Evolutionary conservation across 2,888 invertebrate genomes (phyloP).

Genomic region (Diarsia dahlii): DNA sequence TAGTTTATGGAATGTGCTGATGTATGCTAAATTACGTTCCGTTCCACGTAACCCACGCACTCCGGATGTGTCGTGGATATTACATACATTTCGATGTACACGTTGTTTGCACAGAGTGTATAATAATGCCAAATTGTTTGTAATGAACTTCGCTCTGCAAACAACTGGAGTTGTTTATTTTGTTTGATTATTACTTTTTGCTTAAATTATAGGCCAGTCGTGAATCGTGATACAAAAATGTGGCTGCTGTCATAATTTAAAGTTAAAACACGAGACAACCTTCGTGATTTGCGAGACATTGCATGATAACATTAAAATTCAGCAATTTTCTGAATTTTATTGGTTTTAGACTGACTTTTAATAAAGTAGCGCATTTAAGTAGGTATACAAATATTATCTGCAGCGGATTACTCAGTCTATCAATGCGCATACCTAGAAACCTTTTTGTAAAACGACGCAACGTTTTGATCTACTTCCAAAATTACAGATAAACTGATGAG

Average conservation of each 20-base stretch:
- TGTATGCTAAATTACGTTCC: conserved; percentile 11
- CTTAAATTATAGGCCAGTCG: not conserved
- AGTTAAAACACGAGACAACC: not conserved
- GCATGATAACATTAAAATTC: not conserved
- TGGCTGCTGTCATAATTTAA: not conserved
- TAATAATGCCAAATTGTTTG: conserved; percentile 25
- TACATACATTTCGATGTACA: conserved; percentile 15
- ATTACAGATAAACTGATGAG: not conserved
- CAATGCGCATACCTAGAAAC: too few species aligned
- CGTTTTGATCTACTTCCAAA: not conserved
- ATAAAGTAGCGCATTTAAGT: too few species aligned
- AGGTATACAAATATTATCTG: too few species aligned
- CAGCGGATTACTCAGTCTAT: not conserved
- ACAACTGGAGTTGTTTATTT: conserved; percentile 16
- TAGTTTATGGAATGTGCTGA: too few species aligned
- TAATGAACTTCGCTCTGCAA: conserved; percentile 13
- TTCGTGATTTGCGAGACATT: not conserved
- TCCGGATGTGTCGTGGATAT: conserved; percentile 41
- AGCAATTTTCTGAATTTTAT: not conserved
- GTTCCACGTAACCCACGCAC: conserved; percentile 7
- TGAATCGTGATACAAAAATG: not conserved
- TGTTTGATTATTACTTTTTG: not conserved
- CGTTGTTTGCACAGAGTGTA: conserved; percentile 2
- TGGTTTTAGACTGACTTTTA: not conserved
- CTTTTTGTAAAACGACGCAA: not conserved